Base-by-base conservation (phyloP, 2,888 invertebrate species). In the Aspidiotus rigidus region DNA sequence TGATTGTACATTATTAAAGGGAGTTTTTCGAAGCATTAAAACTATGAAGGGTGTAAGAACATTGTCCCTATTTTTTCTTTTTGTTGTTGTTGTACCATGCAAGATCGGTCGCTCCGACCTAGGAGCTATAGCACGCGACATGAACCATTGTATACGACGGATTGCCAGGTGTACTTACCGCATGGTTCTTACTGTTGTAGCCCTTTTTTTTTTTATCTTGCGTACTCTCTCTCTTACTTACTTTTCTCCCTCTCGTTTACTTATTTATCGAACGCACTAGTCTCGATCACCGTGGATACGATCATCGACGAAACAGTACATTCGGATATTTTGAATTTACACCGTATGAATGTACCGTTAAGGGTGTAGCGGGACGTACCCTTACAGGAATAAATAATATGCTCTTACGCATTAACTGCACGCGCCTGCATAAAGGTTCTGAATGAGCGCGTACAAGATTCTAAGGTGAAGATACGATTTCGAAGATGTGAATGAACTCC, bases 31-130 rank as follows among this genome's bases (percentile, higher is more conserved):
- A 66, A 57, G 66, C 66, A 66, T 66, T 66, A 66, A 66, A 66
- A 66, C 66, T 66, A 66, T 66, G 66, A 66, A 66, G 66, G 66
- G 66, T 66, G 66, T 66, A 66, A 66, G 66, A 66, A 66, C 66
- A 66, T 66, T 66, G 66, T 66, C 59, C 64, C 66, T 66, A 57
- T 66, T 57, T 66, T 64, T 64, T 62, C 16, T 57, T 59, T 59
- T 28, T 56, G n/a, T 56, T 56, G 56, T 56, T 56, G 56, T 53
- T 63, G 63, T 64, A 66, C 66, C 66, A 66, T 66, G 66, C 66
- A 66, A 66, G 66, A 66, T 66, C 66, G 57, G 66, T 66, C 64
- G 55, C 64, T 64, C 16, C 56, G 66, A 66, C 66, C 66, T 66
- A 57, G 66, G 56, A 66, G 66, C 66, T 66, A 56, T 56, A 66